Conservation (phyloP, 2,113 vertebrate species). For the Pterocles gutturalis region DNA sequence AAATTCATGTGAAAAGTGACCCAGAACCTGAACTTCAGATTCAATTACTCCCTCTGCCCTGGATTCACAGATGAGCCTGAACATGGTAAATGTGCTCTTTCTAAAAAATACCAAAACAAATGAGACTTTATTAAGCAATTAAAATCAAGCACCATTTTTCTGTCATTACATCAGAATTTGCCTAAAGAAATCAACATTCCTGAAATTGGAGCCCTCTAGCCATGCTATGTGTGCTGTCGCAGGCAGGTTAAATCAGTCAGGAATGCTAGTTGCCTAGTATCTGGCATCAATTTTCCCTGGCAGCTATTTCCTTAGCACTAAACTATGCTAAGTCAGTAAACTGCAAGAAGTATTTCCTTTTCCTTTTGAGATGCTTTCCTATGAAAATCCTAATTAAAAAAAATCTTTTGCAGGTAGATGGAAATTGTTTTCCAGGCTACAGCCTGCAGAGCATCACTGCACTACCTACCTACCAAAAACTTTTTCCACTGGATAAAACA, state of each 20-base stretch:
- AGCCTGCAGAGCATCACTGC: neutral
- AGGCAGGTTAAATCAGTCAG: neutral
- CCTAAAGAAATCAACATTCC: conserved; percentile 7
- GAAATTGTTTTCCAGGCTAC: neutral
- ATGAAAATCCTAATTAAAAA: neutral
- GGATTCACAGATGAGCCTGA: neutral
- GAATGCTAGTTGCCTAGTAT: neutral
- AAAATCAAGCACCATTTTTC: conserved; percentile 9
- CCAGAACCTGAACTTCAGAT: neutral
- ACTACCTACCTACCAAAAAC: neutral
- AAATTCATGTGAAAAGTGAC: neutral
- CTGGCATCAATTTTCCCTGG: neutral
- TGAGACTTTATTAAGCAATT: neutral
- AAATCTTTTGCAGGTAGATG: neutral
- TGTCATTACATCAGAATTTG: neutral
- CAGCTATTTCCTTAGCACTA: neutral
- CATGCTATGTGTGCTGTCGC: accelerated
- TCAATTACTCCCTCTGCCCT: neutral
- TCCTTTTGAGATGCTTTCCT: neutral
- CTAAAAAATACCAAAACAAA: conserved; percentile 3
- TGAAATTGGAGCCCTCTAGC: neutral
- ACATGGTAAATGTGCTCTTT: neutral
- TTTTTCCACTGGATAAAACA: neutral
- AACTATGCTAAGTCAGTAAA: neutral
- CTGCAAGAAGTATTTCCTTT: neutral